Evolutionary conservation across 2,113 vertebrate genomes (phyloP), one percentile per base, ranked within the genome.

Genomic region (Glaucomys volans): DNA sequence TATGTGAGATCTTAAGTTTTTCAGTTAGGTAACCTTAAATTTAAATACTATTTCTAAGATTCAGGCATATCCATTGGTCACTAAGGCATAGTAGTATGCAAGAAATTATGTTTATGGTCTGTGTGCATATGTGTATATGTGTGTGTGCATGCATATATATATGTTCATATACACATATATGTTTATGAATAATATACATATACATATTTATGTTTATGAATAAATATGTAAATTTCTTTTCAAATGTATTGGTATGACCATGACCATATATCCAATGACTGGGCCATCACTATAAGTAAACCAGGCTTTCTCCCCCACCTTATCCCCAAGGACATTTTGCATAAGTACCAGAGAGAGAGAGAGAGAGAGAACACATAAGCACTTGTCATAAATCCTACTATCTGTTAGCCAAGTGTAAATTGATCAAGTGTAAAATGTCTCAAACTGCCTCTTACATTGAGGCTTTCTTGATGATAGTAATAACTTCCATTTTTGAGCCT

Each of bases 41-140:
- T 95, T 75, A 67, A 71, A 74, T 40, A 16, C 37, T 79, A 57
- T 37, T 91, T 87, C 52, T 77, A 32, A 94, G n/a, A 74, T 94
- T 95, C 5, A 71, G 28, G 18, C 40, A 47, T 90, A 37, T 83
- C 83, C 62, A 0, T 37, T 80, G 62, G 16, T 52, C 35, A 71
- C n/a, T 92, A 40, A 82, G 14, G 74, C 30, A 54, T 13, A 20
- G 6, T 50, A 54, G 1, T 32, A 71, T 95, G 35, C 5, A 87
- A 37, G 79, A 77, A 95, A 32, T 91, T 83, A 64, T 20, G 50
- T 24, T 3, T 52, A 7, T 75, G 10, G 37, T 90, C 28, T 69
- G 35, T 76, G 16, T 91, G 37, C 64, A 30, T 76, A 14, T 52
- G 50, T 24, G 11, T 85, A 13, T 84, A 24, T 40, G 16, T 77